A percentile compares a stretch with the other conserved stretches of the same genome.
phyloP scores from a whole-genome alignment of 2,797 vertebrate genomes.

The Callimico goeldii region DNA sequence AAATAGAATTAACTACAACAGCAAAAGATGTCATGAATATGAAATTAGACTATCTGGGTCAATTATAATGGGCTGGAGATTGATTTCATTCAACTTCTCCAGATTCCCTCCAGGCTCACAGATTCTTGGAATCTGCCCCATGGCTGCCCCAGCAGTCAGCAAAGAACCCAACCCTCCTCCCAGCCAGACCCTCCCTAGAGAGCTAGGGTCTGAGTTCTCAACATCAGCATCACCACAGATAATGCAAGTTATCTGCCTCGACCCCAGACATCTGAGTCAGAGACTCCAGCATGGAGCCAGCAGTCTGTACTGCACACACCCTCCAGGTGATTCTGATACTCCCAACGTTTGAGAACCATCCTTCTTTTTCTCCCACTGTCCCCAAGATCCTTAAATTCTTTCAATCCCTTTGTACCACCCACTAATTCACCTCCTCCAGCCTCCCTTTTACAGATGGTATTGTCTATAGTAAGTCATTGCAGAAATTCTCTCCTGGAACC shows the following conservation, averaged over 20 bases:
- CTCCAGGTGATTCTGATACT: too few relatives aligned
- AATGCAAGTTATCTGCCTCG: background rate
- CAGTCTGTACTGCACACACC: accelerated
- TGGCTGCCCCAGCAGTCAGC: background rate
- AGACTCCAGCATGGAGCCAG: background rate
- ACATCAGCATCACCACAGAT: too few relatives aligned
- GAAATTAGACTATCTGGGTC: background rate
- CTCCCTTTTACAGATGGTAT: background rate
- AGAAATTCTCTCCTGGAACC: background rate
- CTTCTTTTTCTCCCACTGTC: background rate
- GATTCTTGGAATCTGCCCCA: background rate
- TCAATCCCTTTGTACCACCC: background rate
- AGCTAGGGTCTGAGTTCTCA: background rate
- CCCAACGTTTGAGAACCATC: background rate
- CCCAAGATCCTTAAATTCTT: background rate
- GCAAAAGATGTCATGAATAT: background rate
- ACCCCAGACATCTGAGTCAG: background rate
- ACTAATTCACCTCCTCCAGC: too few relatives aligned
- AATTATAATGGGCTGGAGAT: accelerated
- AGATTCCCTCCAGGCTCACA: too few relatives aligned
- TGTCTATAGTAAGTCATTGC: background rate
- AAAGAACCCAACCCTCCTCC: background rate
- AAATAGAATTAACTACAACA: background rate
- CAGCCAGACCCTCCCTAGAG: background rate
- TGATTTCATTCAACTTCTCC: background rate